These are phyloP conservation scores for Creontiades dilutus DNA, from an alignment of 2,888 invertebrate genomes.

Conservation along the genomic window DNA sequence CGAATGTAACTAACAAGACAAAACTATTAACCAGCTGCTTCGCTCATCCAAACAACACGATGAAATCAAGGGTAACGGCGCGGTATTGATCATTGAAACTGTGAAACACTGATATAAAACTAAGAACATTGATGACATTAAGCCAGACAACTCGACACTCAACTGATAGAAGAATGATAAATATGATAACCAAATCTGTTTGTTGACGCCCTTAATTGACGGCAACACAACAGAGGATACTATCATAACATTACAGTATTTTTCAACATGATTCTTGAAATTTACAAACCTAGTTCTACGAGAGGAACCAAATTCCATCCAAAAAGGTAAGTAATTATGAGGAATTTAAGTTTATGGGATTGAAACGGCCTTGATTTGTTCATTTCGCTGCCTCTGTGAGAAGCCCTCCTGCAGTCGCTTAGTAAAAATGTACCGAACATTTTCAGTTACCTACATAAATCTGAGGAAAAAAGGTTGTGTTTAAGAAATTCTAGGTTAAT, in stretches of 20 bases:
- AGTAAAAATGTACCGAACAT: neutral
- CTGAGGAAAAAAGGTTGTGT: neutral
- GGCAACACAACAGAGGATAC: neutral
- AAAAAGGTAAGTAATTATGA: neutral
- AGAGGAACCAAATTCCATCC: neutral
- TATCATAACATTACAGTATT: neutral
- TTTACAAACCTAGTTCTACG: neutral
- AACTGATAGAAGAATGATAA: too few species aligned
- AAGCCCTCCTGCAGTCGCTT: constrained; percentile 6
- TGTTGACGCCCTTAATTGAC: neutral
- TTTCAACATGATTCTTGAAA: neutral
- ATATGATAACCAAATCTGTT: neutral
- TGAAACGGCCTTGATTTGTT: neutral
- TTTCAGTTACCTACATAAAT: neutral
- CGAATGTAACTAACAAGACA: too few species aligned
- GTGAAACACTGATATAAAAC: too few species aligned
- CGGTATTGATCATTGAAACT: too few species aligned
- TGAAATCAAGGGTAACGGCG: too few species aligned
- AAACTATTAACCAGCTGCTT: too few species aligned
- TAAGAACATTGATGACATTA: too few species aligned
- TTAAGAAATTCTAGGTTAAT: neutral
- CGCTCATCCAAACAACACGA: too few species aligned
- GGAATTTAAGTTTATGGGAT: neutral
- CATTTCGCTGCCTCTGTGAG: neutral
- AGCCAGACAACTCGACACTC: too few species aligned